Evolutionary conservation across 2,888 invertebrate genomes (phyloP).

Genomic region (Drosophila sordidula): DNA sequence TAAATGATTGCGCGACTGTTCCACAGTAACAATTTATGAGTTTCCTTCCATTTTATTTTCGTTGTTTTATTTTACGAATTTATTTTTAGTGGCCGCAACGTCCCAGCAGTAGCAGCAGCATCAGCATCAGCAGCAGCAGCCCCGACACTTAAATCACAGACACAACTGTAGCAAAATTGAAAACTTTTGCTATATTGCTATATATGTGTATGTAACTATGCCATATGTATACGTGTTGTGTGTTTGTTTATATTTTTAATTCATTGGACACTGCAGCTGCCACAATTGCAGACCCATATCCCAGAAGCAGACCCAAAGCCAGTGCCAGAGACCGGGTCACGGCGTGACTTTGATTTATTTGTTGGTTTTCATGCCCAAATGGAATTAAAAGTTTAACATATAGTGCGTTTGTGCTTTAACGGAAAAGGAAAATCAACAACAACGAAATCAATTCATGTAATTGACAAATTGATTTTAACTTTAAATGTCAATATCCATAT

Average conservation of each 20-base stretch:
- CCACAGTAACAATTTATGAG: constrained; percentile 11
- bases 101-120: constrained; percentile 18
- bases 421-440: constrained; percentile 21
- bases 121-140: constrained; percentile 15
- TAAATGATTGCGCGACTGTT: constrained; percentile 45
- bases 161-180: constrained; percentile 63
- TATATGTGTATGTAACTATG: constrained; percentile 8
- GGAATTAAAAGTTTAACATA: constrained; percentile 76
- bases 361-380: constrained; percentile 66
- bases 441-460: constrained; percentile 46
- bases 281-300: constrained; percentile 36
- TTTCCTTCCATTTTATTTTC: constrained; percentile 12
- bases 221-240: constrained; percentile 12
- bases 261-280: constrained; percentile 72
- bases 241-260: constrained; percentile 70
- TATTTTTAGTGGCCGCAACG: constrained; percentile 46
- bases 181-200: constrained; percentile 56
- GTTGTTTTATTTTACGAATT: constrained; percentile 38
- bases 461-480: constrained; percentile 76
- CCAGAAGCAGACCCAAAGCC: constrained; percentile 9
- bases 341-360: constrained; percentile 77
- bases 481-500: constrained; percentile 60
- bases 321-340: constrained; percentile 21
- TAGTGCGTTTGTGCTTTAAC: constrained; percentile 40
- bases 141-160: constrained; percentile 65